Base-by-base conservation (phyloP, 2,113 vertebrate genomes). In the Plestiodon gilberti region DNA sequence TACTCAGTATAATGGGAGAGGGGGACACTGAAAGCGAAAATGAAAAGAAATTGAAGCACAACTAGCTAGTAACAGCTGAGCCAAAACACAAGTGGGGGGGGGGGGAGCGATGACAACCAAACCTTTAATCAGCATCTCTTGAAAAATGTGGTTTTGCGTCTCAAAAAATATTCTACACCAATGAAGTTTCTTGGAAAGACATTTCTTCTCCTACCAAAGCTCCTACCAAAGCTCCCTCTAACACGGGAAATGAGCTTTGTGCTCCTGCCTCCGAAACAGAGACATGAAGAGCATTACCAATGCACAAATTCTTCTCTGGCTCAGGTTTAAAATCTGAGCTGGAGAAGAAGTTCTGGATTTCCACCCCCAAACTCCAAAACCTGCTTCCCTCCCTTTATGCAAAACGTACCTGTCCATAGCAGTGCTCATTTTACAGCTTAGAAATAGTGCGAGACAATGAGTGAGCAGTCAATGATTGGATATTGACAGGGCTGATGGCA, bases 21-120 rank as follows among this genome's bases (percentile, higher is more conserved):
- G 87, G 55, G 90, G 83, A 88, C 87, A 92, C 75, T 77, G 91
- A 90, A 93, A 95, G 92, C 90, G 94, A 90, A 94, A 95, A 96
- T 91, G 89, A 94, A 94, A 95, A 94, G 91, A 95, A 95, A 96
- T 95, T 96, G 95, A 96, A 96, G 93, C 87, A 87, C 85, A 93
- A 93, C 88, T 73, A 89, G 71, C 25, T 1, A 93, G 88, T 20
- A 91, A 87, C 88, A 95, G 89, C 90, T 88, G 94, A 95, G 89
- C 81, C 86, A 92, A 92, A 90, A 55, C 40, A 25, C 2, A 28
- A 57, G 38, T 25, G 61, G 62, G 30, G 25, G 30, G 38, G 43
- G 38, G 43, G 48, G 33, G 33, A 76, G 71, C 59, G 48, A 6
- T 23, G 30, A 28, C 38, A 35, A 76, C 18, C 71, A 65, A 64